Evolutionary conservation across 2,888 invertebrate species (phyloP).

Genomic region (Euplexia lucipara): DNA sequence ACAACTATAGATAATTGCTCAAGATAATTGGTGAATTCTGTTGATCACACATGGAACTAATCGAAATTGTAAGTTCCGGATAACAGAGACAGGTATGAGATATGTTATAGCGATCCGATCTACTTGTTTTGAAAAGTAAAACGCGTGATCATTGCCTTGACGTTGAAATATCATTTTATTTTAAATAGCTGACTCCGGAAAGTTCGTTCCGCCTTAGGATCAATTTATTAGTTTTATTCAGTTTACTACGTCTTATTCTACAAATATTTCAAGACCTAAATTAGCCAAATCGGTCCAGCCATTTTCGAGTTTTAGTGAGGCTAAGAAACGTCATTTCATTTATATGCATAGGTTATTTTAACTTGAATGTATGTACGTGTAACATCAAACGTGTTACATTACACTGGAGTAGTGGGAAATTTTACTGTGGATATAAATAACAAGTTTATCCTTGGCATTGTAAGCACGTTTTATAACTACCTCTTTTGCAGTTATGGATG

Average conservation of each 20-base stretch:
- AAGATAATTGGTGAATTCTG: slow-evolving; percentile 79
- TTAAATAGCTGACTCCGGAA: no score
- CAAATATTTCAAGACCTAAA: no score
- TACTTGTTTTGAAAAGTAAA: slow-evolving; percentile 78
- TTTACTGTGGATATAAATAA: background rate
- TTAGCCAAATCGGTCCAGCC: no score
- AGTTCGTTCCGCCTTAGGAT: no score
- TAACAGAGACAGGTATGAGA: slow-evolving; percentile 70
- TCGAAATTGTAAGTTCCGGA: slow-evolving; percentile 81
- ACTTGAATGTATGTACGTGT: slow-evolving; percentile 14
- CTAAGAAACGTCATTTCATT: no score
- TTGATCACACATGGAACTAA: slow-evolving; percentile 81
- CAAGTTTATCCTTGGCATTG: slow-evolving; percentile 20
- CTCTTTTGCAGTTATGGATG: background rate
- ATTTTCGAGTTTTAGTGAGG: no score
- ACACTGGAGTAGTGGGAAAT: slow-evolving; percentile 31
- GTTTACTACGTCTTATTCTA: no score
- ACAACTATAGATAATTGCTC: slow-evolving; percentile 77
- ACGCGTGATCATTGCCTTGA: slow-evolving; percentile 69
- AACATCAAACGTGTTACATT: slow-evolving; percentile 31
- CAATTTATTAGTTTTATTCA: no score
- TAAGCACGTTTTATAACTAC: background rate
- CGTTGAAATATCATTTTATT: slow-evolving; percentile 30
- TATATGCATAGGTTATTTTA: slow-evolving; percentile 29
- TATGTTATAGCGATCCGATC: slow-evolving; percentile 77